Base-by-base conservation (phyloP, 2,888 invertebrate genomes). In the Acronicta leporina region DNA sequence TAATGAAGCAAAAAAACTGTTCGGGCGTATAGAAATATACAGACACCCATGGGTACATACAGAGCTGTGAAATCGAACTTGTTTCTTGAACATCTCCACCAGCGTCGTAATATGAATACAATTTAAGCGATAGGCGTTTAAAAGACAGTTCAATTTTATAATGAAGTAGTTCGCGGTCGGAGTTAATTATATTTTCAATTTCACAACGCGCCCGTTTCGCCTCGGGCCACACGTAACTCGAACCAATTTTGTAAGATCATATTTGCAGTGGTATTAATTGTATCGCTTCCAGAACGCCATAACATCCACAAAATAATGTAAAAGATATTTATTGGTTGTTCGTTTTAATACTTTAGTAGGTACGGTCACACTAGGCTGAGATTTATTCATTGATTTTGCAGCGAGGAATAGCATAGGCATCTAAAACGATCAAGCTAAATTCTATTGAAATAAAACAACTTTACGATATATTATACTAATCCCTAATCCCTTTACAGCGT, bases 151-250 rank as follows among this genome's bases (percentile, higher is more conserved):
- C 86, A 85, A 85, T 88, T 87, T 88, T 84, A 88, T 87, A 88
- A 91, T 88, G 82, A 89, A 89, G 88, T 81, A 77, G 84, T 89
- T 78, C 81, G 81, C 75, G 83, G 80, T 87, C 83, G 75, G 73
- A 65, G 83, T 88, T 90, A 91, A 90, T 91, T 90, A 89, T 88
- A 88, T 89, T 92, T 92, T 90, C 88, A 91, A 92, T 91, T 89
- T 87, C 86, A 84, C 86, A 89, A 88, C 83, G 80, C 83, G 81
- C 81, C 77, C 74, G 75, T 66, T 73, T 70, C 74, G 86, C 89
- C 87, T 74, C 75, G 60, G 84, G 88, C 83, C 70, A 80, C 81
- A 77, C 71, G 77, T 79, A 81, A 80, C 72, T 67, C 72, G 63
- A 79, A 83, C 73, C 81, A 78, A 81, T 82, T 84, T 82, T 80